Conservation (phyloP, 2,797 vertebrate genomes). For the Rhyacichthys aspro region DNA sequence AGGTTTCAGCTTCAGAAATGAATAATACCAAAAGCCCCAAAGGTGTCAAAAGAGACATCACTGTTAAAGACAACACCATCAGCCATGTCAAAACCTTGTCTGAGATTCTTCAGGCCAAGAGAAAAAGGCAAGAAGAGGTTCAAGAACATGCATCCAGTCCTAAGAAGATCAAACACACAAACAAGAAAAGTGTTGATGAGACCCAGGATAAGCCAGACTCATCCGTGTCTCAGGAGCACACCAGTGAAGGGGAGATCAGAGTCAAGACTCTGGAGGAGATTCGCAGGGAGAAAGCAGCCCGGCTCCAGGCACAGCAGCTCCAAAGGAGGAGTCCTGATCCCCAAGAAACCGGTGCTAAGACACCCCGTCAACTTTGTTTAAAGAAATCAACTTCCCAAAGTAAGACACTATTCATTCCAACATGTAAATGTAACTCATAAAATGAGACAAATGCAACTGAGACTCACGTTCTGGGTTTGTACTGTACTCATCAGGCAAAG, state of each 20-base stretch:
- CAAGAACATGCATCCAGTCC: slow-evolving; percentile 18
- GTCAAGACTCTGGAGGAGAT: slow-evolving; percentile 96
- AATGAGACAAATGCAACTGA: neutral
- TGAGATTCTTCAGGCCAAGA: slow-evolving; percentile 84
- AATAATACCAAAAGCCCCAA: slow-evolving; percentile 22
- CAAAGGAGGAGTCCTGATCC: slow-evolving; percentile 21
- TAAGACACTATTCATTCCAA: slow-evolving; percentile 41
- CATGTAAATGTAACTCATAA: neutral
- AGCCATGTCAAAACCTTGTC: slow-evolving; percentile 77
- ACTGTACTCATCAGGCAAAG: slow-evolving; percentile 33
- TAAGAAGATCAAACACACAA: slow-evolving; percentile 13
- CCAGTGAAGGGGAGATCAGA: slow-evolving; percentile 61
- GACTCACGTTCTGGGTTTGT: neutral
- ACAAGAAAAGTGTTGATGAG: slow-evolving; percentile 24
- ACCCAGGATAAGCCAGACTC: slow-evolving; percentile 4
- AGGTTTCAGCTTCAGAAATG: slow-evolving; percentile 31
- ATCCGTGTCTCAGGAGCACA: neutral
- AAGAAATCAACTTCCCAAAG: slow-evolving; percentile 70
- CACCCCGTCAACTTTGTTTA: slow-evolving; percentile 65
- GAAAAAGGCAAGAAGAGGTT: slow-evolving; percentile 71
- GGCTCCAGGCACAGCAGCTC: slow-evolving; percentile 68
- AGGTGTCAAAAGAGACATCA: slow-evolving; percentile 52
- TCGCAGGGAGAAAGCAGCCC: slow-evolving; percentile 88
- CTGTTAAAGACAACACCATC: slow-evolving; percentile 37
- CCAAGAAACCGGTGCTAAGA: slow-evolving; percentile 46